These are phyloP conservation scores for Neelides sp. DNA, from an alignment of 1,140 invertebrate species.

Conservation along the genomic window DNA sequence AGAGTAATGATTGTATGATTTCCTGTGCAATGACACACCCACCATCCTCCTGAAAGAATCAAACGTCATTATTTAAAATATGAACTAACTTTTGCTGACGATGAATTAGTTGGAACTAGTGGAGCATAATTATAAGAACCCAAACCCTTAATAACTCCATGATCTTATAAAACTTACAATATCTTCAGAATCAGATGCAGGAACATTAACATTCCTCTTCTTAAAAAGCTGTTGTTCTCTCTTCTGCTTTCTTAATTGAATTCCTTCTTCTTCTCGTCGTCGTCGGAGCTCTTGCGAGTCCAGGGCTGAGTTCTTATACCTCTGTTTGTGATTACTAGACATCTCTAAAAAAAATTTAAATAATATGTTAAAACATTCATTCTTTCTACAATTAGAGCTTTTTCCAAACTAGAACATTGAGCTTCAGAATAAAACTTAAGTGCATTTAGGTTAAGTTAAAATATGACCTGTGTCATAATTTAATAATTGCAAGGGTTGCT, in stretches of 20 bases:
- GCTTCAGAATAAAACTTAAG: no score
- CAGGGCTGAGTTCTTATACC: conserved; percentile 87
- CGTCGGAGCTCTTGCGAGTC: conserved; percentile 83
- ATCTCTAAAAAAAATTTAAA: no score
- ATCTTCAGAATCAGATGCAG: conserved; percentile 42
- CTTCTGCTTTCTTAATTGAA: conserved; percentile 90
- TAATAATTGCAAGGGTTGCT: no score
- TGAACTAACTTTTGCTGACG: conserved; percentile 7
- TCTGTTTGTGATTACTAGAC: conserved; percentile 60
- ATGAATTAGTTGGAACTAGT: not conserved
- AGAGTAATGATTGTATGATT: conserved; percentile 72
- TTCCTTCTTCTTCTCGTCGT: conserved; percentile 86
- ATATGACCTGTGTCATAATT: no score
- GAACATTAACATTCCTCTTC: conserved; percentile 66
- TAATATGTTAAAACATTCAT: no score
- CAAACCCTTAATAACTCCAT: not conserved
- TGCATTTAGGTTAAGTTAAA: no score
- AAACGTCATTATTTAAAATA: not conserved
- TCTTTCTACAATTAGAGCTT: no score
- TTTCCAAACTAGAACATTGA: no score
- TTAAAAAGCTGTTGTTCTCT: conserved; percentile 85
- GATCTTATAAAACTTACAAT: conserved; percentile 35
- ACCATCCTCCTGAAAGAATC: conserved; percentile 36
- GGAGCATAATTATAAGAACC: conserved; percentile 1
- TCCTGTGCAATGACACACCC: conserved; percentile 48